A percentile compares a stretch with the other conserved stretches of the same genome.
phyloP scores from a whole-genome alignment of 1,140 invertebrate genomes.

The Bombus picipes region DNA sequence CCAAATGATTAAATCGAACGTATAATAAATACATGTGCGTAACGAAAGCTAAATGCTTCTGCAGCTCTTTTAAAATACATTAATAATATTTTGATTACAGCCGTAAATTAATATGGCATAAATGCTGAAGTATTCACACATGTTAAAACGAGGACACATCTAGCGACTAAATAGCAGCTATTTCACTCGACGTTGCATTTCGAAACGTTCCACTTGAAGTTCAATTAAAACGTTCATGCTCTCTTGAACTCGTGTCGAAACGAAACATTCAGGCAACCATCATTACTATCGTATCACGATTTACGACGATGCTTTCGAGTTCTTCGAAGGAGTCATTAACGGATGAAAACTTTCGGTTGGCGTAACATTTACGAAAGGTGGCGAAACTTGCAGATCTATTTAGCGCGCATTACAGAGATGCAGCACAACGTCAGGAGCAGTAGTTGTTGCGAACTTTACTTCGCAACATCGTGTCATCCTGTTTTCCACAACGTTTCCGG shows the following conservation, averaged over 20 bases:
- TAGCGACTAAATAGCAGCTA: background rate
- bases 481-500: background rate
- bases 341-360: constrained; percentile 22
- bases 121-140: too few species aligned
- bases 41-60: background rate
- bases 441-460: constrained; percentile 38
- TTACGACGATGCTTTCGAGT: background rate
- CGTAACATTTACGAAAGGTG: constrained; percentile 21
- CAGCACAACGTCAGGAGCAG: constrained; percentile 8
- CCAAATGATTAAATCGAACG: background rate
- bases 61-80: background rate
- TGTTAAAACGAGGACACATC: too few species aligned
- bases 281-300: background rate
- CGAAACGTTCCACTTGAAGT: background rate
- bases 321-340: constrained; percentile 36
- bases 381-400: constrained; percentile 25
- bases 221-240: background rate
- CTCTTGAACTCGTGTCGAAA: background rate
- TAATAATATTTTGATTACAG: too few species aligned
- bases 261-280: background rate
- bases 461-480: background rate
- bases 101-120: too few species aligned
- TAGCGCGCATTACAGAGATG: constrained; percentile 31
- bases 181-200: background rate
- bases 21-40: too few species aligned